Conservation (phyloP, 2,113 vertebrate genomes). For the Pholis gunnellus region DNA sequence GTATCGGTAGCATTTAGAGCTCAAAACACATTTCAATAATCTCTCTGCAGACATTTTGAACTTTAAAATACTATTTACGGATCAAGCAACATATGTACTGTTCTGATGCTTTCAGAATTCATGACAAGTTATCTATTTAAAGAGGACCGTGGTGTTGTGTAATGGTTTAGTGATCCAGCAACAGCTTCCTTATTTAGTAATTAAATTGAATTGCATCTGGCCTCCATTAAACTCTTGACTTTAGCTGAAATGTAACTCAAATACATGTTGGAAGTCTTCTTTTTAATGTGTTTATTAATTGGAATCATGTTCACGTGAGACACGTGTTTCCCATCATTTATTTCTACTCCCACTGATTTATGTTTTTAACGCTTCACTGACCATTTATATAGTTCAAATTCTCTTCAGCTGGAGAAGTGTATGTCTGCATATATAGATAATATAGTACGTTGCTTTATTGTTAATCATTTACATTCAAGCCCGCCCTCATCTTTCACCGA, state of each 20-base stretch:
- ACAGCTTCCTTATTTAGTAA: background rate
- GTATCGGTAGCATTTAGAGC: background rate
- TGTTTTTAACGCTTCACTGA: background rate
- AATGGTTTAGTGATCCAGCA: background rate
- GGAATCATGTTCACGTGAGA: background rate
- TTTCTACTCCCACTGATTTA: background rate
- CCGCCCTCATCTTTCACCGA: background rate
- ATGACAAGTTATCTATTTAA: background rate
- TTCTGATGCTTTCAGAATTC: background rate
- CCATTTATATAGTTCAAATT: background rate
- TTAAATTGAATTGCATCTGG: background rate
- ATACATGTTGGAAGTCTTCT: background rate
- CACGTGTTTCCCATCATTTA: background rate
- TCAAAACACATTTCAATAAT: conserved; percentile 4
- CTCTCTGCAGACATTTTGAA: background rate
- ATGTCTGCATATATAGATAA: background rate
- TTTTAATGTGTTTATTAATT: background rate
- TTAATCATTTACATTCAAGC: background rate
- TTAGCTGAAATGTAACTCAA: background rate
- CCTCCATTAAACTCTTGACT: background rate
- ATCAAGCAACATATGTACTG: background rate
- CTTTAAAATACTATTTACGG: background rate
- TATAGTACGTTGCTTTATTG: background rate
- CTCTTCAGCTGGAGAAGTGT: background rate
- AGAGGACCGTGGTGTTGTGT: background rate